Base-by-base conservation (phyloP, 2,797 vertebrate genomes). In the Alectoris magna region DNA sequence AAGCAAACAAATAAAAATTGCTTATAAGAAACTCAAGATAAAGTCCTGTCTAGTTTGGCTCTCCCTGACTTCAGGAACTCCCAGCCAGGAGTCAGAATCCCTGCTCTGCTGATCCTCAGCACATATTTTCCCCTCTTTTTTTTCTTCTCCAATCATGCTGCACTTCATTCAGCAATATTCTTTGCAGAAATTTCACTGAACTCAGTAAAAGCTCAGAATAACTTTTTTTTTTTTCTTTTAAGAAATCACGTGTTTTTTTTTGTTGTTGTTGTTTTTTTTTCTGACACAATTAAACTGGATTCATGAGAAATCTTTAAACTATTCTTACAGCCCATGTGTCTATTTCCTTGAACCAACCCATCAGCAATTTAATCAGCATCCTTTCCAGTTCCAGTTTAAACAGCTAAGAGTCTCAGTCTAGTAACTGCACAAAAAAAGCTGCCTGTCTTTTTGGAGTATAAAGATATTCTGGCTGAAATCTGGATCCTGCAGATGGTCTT, bases 1-100 rank as follows among this genome's bases (percentile, higher is more conserved):
- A n/a, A 17, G 0, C 2, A 23, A 11, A 41, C 10, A 7, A 5
- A 11, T 12, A 16, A 68, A 11, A 18, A 21, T 6, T 23, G 10
- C n/a, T 7, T 38, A 66, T 14, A 76, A 39, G 4, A 84, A 73
- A 67, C 3, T 58, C 13, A 48, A 7, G 19, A 70, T 60, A 84
- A 75, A 24, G 7, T 41, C 17, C 14, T 49, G 0, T 22, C 31
- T 43, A 2, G 1, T 51, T 84, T 88, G n/a, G 3, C 6, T 68
- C 12, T 60, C 72, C 11, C 10, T 9, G 70, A 11, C 18, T 51
- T 79, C 36, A 60, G 36, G 78, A 22, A 23, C 19, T 84, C n/a
- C 14, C 11, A 38, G 6, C 9, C 36, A 29, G 8, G 15, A 84
- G 14, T 72, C 46, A 84, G 10, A 5, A 59, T 44, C 23, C 18